A percentile compares a stretch with the other conserved stretches of the same genome.
Conservation (phyloP, 2,888 invertebrate species). For the Drosophila nr. perissopoda region DNA sequence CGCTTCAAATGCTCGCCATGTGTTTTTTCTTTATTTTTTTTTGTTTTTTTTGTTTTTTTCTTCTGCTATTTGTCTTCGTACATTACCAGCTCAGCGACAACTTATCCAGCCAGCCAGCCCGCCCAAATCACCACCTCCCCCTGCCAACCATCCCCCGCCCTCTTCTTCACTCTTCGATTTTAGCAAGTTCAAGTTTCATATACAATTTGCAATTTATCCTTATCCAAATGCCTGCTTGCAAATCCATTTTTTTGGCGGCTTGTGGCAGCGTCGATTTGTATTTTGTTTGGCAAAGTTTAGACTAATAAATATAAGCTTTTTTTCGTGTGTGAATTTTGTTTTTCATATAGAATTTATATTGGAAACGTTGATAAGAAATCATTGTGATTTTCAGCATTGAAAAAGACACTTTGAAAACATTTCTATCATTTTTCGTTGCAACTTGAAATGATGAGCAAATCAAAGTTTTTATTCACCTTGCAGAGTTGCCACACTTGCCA, state of each 20-base stretch:
- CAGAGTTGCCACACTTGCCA: constrained; percentile 3
- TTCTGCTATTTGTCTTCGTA: constrained; percentile 60
- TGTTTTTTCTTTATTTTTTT: constrained; percentile 21
- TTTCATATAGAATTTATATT: not conserved
- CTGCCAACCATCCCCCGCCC: not conserved
- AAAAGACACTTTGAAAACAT: not conserved
- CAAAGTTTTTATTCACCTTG: not conserved
- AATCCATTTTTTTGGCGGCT: constrained; percentile 10
- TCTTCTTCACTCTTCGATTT: not conserved
- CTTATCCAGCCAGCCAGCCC: constrained; percentile 15
- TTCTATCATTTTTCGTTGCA: not conserved
- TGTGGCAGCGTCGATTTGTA: constrained; percentile 1
- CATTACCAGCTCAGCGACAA: constrained; percentile 60
- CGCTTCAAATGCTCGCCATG: constrained; percentile 22
- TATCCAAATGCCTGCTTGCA: constrained; percentile 14
- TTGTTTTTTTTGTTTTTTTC: not conserved
- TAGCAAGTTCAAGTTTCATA: not conserved
- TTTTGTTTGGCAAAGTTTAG: not conserved
- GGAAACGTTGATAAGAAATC: not conserved
- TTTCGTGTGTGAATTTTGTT: not conserved
- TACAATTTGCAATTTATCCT: constrained; percentile 36
- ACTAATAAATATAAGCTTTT: constrained; percentile 1
- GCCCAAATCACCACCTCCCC: not conserved
- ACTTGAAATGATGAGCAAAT: not conserved
- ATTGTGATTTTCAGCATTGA: not conserved